A percentile compares a stretch with the other conserved stretches of the same genome.
Conservation (phyloP, 2,888 invertebrate genomes). For the Conomelus anceps region DNA sequence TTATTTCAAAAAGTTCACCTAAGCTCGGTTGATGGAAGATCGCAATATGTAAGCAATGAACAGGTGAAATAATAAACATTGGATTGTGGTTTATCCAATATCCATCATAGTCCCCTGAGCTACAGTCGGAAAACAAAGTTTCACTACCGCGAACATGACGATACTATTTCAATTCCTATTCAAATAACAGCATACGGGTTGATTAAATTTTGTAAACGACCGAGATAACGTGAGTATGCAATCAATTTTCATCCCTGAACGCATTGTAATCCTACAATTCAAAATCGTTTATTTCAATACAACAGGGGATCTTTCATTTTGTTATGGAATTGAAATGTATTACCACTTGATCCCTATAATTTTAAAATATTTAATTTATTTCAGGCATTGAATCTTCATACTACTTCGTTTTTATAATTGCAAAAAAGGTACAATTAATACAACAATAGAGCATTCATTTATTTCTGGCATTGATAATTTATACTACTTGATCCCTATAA, state of each 20-base stretch:
- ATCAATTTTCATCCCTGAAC: background rate
- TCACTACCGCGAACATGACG: background rate
- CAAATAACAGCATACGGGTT: background rate
- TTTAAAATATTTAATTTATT: too few species aligned
- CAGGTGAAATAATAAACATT: background rate
- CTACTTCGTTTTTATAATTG: too few species aligned
- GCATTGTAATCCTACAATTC: background rate
- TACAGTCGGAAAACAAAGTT: background rate
- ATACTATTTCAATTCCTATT: background rate
- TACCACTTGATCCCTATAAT: too few species aligned
- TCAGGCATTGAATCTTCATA: too few species aligned
- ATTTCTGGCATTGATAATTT: too few species aligned
- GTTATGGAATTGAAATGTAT: too few species aligned
- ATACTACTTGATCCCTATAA: too few species aligned
- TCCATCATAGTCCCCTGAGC: background rate
- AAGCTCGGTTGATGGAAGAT: background rate
- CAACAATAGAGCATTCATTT: too few species aligned
- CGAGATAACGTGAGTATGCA: background rate
- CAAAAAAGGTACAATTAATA: too few species aligned
- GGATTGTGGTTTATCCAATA: background rate
- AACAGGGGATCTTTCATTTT: background rate
- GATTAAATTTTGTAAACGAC: background rate
- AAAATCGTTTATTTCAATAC: background rate
- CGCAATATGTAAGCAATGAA: background rate
- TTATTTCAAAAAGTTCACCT: background rate